Percentiles rank a stretch among this genome's conserved stretches.
These are phyloP conservation scores for Fistularia tabacaria DNA, from an alignment of 2,797 vertebrate genomes.

Conservation along the genomic window DNA sequence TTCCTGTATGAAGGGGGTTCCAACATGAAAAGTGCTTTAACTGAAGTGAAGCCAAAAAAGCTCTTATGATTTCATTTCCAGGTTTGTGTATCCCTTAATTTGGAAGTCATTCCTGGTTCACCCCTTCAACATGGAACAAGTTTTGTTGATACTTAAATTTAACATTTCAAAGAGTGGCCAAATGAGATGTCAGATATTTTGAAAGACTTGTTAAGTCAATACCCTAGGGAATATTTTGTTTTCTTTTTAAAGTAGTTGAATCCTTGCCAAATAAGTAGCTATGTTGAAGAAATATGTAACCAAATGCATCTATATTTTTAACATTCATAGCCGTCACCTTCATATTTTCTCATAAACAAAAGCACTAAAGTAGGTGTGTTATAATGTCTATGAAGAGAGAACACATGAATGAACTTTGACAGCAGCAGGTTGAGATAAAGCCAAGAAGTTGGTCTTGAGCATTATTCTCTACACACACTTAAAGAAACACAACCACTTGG, in stretches of 20 bases:
- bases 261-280: conserved; percentile 71
- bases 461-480: too few species aligned
- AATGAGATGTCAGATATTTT: conserved; percentile 77
- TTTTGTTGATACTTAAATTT: conserved; percentile 58
- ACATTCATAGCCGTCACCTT: conserved; percentile 61
- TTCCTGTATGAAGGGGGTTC: conserved; percentile 55
- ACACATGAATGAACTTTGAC: too few species aligned
- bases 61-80: conserved; percentile 30
- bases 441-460: too few species aligned
- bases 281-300: conserved; percentile 58
- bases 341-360: conserved; percentile 32
- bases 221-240: conserved; percentile 39
- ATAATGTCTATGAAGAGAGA: too few species aligned
- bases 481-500: too few species aligned
- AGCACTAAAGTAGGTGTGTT: too few species aligned
- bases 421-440: too few species aligned
- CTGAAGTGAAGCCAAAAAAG: conserved; percentile 57
- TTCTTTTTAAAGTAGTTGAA: conserved; percentile 57
- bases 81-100: conserved; percentile 25
- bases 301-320: conserved; percentile 69
- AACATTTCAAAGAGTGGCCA: conserved; percentile 62
- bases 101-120: conserved; percentile 27
- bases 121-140: conserved; percentile 39
- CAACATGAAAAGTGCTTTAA: conserved; percentile 63
- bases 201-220: conserved; percentile 69